These are phyloP conservation scores for Drosophila repletoides DNA, from an alignment of 1,140 invertebrate genomes.

Conservation along the genomic window DNA sequence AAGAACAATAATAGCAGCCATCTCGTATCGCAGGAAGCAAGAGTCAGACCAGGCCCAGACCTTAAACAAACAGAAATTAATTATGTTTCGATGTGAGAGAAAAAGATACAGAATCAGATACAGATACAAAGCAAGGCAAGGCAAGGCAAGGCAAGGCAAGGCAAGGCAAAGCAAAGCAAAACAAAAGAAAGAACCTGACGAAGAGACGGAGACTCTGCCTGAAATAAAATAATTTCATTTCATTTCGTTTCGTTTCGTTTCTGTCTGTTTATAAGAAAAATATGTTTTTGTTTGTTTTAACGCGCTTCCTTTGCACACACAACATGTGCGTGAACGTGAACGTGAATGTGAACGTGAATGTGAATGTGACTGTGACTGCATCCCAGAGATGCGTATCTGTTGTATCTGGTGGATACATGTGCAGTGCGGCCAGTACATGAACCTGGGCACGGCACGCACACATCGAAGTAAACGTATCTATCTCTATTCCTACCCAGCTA, in stretches of 20 bases:
- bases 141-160: no score
- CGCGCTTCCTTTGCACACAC: conserved; percentile 63
- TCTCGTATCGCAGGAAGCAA: conserved; percentile 59
- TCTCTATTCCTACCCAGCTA: conserved; percentile 51
- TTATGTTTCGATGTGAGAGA: conserved; percentile 73
- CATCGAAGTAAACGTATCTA: conserved; percentile 3
- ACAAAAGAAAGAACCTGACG: conserved; percentile 42
- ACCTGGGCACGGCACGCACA: no score
- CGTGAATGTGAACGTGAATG: conserved; percentile 24
- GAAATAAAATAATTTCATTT: conserved; percentile 71
- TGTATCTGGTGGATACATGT: conserved; percentile 44
- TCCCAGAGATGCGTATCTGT: conserved; percentile 66
- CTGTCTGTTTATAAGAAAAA: conserved; percentile 77
- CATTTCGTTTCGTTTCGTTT: conserved; percentile 43
- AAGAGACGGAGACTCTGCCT: conserved; percentile 21
- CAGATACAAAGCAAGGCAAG: conserved; percentile 26
- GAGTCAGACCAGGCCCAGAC: conserved; percentile 65
- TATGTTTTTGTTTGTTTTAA: conserved; percentile 80
- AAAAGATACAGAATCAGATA: conserved; percentile 17
- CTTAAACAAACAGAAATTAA: conserved; percentile 82
- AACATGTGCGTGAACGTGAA: conserved; percentile 18
- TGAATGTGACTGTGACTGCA: background rate
- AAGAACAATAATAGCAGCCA: conserved; percentile 58
- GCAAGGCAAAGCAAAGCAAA: no score
- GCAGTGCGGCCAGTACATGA: conserved; percentile 15